Conservation (phyloP, 1,140 invertebrate species). For the Homalodisca vitripennis region DNA sequence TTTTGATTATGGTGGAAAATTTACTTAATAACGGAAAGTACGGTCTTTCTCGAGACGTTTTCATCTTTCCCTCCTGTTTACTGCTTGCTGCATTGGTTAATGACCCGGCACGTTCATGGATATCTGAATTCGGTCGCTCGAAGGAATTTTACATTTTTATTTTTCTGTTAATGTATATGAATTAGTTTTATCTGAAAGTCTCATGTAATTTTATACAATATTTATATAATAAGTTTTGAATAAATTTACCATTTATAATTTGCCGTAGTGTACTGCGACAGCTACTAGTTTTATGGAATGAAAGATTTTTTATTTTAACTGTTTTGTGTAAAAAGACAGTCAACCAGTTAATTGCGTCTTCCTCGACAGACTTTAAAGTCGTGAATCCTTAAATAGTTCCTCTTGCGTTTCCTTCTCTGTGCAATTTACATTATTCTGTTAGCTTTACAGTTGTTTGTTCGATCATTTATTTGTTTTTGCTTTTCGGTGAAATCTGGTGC, state of each 20-base stretch:
- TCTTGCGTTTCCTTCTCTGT: neutral
- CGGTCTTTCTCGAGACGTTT: too few relatives aligned
- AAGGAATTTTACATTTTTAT: neutral
- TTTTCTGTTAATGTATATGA: neutral
- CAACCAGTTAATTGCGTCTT: too few relatives aligned
- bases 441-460: constrained; percentile 5
- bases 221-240: too few relatives aligned
- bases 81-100: constrained; percentile 29
- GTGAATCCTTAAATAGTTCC: constrained; percentile 12
- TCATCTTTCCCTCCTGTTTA: constrained; percentile 1
- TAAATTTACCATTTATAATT: too few relatives aligned
- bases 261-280: too few relatives aligned
- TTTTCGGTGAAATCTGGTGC: constrained; percentile 16
- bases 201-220: neutral
- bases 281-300: too few relatives aligned
- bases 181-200: neutral
- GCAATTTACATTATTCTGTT: constrained; percentile 12
- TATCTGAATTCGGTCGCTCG: constrained; percentile 15
- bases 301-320: too few relatives aligned
- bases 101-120: constrained; percentile 10
- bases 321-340: too few relatives aligned
- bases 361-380: neutral
- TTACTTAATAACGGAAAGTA: neutral
- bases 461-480: neutral
- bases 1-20: too few relatives aligned